Evolutionary conservation across 2,888 invertebrate species (phyloP), one percentile per base, ranked within the genome.

Genomic region (Neelides folsomi): DNA sequence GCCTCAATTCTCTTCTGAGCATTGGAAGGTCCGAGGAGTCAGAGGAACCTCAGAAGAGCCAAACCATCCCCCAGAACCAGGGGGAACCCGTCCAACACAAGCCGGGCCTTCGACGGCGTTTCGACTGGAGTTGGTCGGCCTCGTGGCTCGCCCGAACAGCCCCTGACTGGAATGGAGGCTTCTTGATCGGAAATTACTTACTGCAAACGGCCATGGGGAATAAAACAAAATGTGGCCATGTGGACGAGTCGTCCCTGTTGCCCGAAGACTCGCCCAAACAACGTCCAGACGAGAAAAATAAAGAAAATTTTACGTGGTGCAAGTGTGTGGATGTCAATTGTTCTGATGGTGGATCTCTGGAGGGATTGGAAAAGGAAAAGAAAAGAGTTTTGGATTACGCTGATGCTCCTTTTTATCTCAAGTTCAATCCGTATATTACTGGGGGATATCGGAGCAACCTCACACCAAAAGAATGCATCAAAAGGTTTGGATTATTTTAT

Each of bases 351-450:
- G 35, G 20, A 2, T 40, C 35, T 20, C 41, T 12, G 12, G 42
- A 44, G 15, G 38, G 15, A n/a, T 38, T 38, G 38, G 15, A 15
- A 5, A n/a, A 45, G 16, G n/a, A 13, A 5, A 34, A 40, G 37
- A 42, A 51, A 15, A n/a, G 47, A 5, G 42, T 56, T 16, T 48
- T 51, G 12, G 42, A 51, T 19, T 52, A 47, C 45, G 47, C 73
- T 50, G 75, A 86, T 67, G 87, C 90, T 45, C 89, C 92, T 4
- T 77, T 77, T 52, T 87, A 86, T 71, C 75, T 92, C 52, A 82
- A 85, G 70, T 86, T 86, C 66, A 93, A 93, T 72, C 85, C 84
- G 3, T 92, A 76, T 68, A 89, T 93, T 62, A 76, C 80, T 55
- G 77, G 79, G 62, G 93, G 93, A 10, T 93, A 93, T 70, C 77